Base-by-base conservation (phyloP, 2,797 vertebrate genomes). In the Galago senegalensis region DNA sequence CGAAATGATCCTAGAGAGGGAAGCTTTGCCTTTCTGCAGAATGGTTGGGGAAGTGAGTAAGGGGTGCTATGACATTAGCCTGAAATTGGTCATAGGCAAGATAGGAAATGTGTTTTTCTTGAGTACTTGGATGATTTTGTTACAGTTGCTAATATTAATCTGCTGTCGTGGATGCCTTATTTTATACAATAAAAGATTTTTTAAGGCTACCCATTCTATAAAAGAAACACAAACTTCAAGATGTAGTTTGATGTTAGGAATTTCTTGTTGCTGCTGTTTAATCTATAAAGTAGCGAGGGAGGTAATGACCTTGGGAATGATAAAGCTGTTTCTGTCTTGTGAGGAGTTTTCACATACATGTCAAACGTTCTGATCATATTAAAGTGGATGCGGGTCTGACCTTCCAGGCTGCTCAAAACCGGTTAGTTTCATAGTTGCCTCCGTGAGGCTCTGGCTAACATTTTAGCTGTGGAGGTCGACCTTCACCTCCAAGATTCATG, bases 361-460 rank as follows among this genome's bases (percentile, higher is more conserved):
- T 75, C 49, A 16, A 40, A 73, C 21, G 46, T 27, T 95, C 97
- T 87, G 84, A 92, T 97, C 89, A 56, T 3, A 0, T 92, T 49
- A 1, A 53, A 53, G 14, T 8, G 31, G 61, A 7, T 65, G 23
- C 8, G 14, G 94, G 95, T 61, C 94, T 97, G 96, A 97, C 69
- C 87, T 60, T 60, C 63, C 85, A 10, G 73, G 1, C 65, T 60
- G 34, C 0, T 9, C 27, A 23, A 70, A 17, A 70, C 23, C 43
- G 17, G 49, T 53, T 53, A 4, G 0, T 80, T 31, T 49, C 61
- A 0, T 67, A 69, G 37, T 58, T 61, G 21, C 70, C 88, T 85
- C 82, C 56, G 43, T 86, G 93, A 96, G 20, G 79, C 82, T 76
- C 95, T 76, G 93, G 97, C 93, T 87, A 93, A 73, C 21, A 0